Conservation (phyloP, 2,888 invertebrate genomes). For the Napeogenes inachia region DNA sequence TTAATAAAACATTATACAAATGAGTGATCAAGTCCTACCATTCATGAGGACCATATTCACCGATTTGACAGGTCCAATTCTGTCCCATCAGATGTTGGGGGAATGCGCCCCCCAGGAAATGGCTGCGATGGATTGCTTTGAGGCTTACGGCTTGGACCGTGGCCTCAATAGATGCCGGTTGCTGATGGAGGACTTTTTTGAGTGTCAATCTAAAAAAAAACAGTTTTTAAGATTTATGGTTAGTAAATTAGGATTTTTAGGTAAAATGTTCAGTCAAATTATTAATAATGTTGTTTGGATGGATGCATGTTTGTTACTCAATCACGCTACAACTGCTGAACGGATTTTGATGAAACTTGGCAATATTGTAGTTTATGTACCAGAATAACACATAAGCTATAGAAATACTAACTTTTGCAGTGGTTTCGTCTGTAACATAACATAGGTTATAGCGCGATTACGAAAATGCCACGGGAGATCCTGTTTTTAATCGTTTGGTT, state of each 20-base stretch:
- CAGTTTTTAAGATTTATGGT: conserved; percentile 77
- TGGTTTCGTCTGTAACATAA: no score
- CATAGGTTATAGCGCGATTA: no score
- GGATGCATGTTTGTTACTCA: no score
- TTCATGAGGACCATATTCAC: conserved; percentile 81
- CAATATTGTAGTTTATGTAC: no score
- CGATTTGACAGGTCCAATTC: conserved; percentile 80
- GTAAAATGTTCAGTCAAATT: no score
- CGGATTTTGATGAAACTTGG: no score
- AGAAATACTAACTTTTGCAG: no score
- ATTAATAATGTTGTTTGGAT: no score
- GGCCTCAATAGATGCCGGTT: conserved; percentile 78
- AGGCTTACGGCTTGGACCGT: conserved; percentile 83
- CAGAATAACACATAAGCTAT: no score
- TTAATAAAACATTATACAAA: not conserved
- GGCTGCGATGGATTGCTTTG: conserved; percentile 84
- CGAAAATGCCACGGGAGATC: no score
- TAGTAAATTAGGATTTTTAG: conserved; percentile 29
- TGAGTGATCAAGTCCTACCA: conserved; percentile 67
- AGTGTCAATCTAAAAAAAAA: conserved; percentile 79
- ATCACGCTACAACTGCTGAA: no score
- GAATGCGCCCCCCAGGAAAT: conserved; percentile 82
- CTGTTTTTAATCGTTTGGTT: no score
- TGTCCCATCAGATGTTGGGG: conserved; percentile 79
- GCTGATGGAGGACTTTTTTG: conserved; percentile 80